phyloP scores from a whole-genome alignment of 2,888 invertebrate species.

The Phengaris arion region DNA sequence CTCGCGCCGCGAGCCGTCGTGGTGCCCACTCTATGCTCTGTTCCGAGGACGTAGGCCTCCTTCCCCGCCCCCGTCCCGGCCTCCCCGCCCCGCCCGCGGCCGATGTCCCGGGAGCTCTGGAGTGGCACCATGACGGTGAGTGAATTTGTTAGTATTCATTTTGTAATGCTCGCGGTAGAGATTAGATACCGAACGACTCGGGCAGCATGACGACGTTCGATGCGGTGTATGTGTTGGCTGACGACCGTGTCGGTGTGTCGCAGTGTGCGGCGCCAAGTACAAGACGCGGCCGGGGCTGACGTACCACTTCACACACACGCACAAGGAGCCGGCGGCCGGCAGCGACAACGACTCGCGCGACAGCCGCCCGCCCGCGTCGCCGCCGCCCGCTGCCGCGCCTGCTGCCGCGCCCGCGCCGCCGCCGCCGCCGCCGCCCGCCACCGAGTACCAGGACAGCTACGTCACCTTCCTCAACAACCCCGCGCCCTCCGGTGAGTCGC shows the following conservation, averaged over 20 bases:
- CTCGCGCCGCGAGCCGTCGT: constrained; percentile 63
- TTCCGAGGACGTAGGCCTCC: constrained; percentile 73
- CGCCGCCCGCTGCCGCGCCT: constrained; percentile 44
- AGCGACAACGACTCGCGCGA: constrained; percentile 51
- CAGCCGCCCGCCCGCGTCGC: constrained; percentile 47
- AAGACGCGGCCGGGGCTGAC: constrained; percentile 97
- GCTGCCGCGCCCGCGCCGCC: constrained; percentile 47
- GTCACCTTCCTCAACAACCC: constrained; percentile 83
- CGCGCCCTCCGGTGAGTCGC: constrained; percentile 56
- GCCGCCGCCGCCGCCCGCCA: constrained; percentile 54
- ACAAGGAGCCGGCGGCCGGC: constrained; percentile 80
- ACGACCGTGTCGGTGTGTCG: constrained; percentile 36
- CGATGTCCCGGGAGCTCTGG: constrained; percentile 45
- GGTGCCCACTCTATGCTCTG: constrained; percentile 77
- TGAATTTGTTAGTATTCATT: constrained; percentile 42
- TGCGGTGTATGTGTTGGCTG: constrained; percentile 23
- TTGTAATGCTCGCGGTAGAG: constrained; percentile 10
- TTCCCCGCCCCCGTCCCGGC: constrained; percentile 30
- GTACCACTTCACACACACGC: constrained; percentile 96
- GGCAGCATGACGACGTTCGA: background rate
- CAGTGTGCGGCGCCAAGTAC: constrained; percentile 97
- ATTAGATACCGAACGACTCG: background rate
- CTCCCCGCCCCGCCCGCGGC: constrained; percentile 21
- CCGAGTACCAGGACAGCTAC: constrained; percentile 84
- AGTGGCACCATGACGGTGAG: constrained; percentile 73